Base-by-base conservation (phyloP, 2,888 invertebrate genomes). In the Rotaria magnacalcarata region DNA sequence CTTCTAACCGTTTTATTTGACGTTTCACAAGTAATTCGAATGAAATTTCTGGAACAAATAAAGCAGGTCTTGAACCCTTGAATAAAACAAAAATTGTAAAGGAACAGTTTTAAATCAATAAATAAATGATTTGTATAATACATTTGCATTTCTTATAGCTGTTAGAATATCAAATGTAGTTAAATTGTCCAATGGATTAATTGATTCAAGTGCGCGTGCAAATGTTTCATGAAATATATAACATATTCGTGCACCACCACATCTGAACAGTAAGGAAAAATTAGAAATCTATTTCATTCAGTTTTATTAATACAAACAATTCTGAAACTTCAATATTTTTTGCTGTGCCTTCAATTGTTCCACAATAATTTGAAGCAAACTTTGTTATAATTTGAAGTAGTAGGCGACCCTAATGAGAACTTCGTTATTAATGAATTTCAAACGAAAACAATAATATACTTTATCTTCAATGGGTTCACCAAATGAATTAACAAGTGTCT, bases 151-250 rank as follows among this genome's bases (percentile, higher is more conserved):
- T 87, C 97, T 93, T 89, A 99, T 99, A 11, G 99, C 99, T 50
- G 99, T 99, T 87, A 99, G 93, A 89, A 99, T 97, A 90, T 99
- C 99, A 94, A 96, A 94, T 91, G 95, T 95, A 0, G 95, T 95
- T 27, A 98, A 92, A 89, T 95, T 96, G 10, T 94, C 94, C 89
- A 99, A 92, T 6, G 99, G 97, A 92, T 99, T 96, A 89, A 99
- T 96, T 2, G 95, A 95, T 91, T 96, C 96, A 89, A 99, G 92
- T 0, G 97, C 96, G 89, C 94, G 93, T 7, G 97, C 97, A 90
- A 99, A 99, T 0, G 97, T 97, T 92, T 99, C 98, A 90, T 99
- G 98, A 92, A 99, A 99, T 90, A 99, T 99, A 90, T 97, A 99
- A 91, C 98, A 98, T 89, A 99, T 98, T 88, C 99, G 93, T 8